Percentiles rank a stretch among this genome's conserved stretches.
These are phyloP conservation scores for Seison nebaliae DNA, from an alignment of 1,140 invertebrate genomes.

Conservation along the genomic window DNA sequence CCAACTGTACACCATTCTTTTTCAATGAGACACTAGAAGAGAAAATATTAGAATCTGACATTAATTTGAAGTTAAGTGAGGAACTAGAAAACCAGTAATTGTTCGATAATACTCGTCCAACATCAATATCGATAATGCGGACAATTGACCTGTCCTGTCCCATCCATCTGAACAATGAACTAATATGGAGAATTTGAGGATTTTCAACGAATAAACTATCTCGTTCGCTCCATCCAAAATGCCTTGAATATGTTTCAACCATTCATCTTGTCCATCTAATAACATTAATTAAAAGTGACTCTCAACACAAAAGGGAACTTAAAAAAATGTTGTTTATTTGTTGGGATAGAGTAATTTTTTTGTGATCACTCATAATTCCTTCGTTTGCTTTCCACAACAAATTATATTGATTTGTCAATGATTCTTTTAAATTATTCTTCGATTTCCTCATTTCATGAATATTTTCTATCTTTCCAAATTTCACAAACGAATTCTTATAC, in stretches of 20 bases:
- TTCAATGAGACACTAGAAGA: constrained; percentile 64
- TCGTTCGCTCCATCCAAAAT: too few species aligned
- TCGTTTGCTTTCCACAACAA: too few species aligned
- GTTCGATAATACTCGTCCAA: constrained; percentile 75
- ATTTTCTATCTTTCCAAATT: constrained; percentile 84
- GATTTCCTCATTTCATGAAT: constrained; percentile 72
- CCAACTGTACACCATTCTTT: constrained; percentile 82
- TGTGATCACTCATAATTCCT: too few species aligned
- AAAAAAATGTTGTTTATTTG: too few species aligned
- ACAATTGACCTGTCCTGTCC: constrained; percentile 78
- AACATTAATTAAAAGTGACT: too few species aligned
- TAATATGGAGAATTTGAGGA: constrained; percentile 36
- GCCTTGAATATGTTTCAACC: too few species aligned
- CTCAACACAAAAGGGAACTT: too few species aligned
- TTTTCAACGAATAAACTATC: neutral
- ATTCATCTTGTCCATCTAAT: constrained; percentile 31
- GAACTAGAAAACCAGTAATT: constrained; percentile 38
- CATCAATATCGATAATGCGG: constrained; percentile 61
- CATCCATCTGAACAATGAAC: constrained; percentile 88
- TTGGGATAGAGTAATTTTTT: too few species aligned
- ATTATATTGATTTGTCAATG: too few species aligned
- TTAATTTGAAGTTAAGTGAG: too few species aligned
- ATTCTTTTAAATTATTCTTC: too few species aligned
- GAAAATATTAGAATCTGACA: too few species aligned
- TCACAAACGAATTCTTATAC: constrained; percentile 66